These are phyloP conservation scores for Coendou prehensilis DNA, from an alignment of 2,797 vertebrate species.

Conservation along the genomic window DNA sequence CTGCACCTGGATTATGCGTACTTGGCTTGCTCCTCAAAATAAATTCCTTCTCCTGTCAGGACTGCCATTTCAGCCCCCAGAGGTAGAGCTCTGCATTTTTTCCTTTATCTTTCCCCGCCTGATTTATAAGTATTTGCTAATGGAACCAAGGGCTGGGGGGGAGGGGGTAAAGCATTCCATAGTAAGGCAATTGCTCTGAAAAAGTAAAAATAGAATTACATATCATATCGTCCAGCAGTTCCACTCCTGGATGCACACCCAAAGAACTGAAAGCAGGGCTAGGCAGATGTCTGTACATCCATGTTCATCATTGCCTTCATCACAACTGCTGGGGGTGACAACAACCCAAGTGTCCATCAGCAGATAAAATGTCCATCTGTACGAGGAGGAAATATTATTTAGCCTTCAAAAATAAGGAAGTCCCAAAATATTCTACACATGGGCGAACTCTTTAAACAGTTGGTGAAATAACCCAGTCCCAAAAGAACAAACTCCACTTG, in stretches of 20 bases:
- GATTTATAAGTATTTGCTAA: neutral
- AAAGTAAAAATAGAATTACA: neutral
- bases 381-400: rapidly evolving
- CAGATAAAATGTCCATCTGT: rapidly evolving
- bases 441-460: neutral
- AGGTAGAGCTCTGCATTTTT: neutral
- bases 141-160: neutral
- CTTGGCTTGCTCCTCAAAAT: slow-evolving; percentile 32
- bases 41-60: neutral
- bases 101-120: neutral
- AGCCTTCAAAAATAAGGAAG: neutral
- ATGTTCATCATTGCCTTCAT: rapidly evolving
- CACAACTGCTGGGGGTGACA: rapidly evolving
- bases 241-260: neutral
- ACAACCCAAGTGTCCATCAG: rapidly evolving
- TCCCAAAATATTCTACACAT: rapidly evolving
- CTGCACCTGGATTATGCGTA: neutral
- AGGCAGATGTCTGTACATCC: rapidly evolving
- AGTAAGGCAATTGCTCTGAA: neutral
- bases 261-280: neutral
- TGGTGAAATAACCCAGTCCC: neutral
- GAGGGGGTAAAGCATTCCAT: neutral
- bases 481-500: neutral
- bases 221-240: neutral
- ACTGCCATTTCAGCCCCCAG: neutral